A percentile compares a stretch with the other conserved stretches of the same genome.
phyloP scores from a whole-genome alignment of 2,113 vertebrate species.

The Fregetta grallaria region DNA sequence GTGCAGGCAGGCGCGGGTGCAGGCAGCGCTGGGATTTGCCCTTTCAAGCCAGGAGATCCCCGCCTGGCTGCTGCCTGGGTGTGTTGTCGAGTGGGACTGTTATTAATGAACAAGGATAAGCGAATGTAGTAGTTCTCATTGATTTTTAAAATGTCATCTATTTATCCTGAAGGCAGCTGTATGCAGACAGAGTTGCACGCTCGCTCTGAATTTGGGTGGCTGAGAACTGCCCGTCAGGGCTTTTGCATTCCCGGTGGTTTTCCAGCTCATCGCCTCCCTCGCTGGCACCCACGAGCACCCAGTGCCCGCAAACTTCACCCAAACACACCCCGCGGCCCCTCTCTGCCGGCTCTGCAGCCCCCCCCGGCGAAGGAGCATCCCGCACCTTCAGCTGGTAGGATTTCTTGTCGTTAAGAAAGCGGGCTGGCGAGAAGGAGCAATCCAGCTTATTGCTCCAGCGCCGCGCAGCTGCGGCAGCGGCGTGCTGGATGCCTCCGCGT shows the following conservation, averaged over 20 bases:
- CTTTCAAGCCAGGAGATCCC: not conserved
- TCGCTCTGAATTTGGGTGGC: not conserved
- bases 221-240: not conserved
- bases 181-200: fast-evolving
- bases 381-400: not conserved
- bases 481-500: not conserved
- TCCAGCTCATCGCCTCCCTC: not conserved
- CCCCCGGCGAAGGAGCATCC: not conserved
- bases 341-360: not conserved
- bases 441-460: not conserved
- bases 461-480: not conserved
- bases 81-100: not conserved
- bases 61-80: not conserved
- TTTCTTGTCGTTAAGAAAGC: not conserved
- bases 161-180: not conserved
- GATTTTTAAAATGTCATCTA: conserved; percentile 9
- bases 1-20: not conserved
- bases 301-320: not conserved
- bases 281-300: not conserved
- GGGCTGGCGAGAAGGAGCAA: not conserved
- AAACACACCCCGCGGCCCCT: not conserved
- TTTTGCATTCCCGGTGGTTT: not conserved
- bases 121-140: not conserved
- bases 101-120: not conserved
- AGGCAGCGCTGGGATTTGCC: not conserved